These are phyloP conservation scores for Raja brachyura DNA, from an alignment of 2,113 vertebrate genomes.

Conservation along the genomic window DNA sequence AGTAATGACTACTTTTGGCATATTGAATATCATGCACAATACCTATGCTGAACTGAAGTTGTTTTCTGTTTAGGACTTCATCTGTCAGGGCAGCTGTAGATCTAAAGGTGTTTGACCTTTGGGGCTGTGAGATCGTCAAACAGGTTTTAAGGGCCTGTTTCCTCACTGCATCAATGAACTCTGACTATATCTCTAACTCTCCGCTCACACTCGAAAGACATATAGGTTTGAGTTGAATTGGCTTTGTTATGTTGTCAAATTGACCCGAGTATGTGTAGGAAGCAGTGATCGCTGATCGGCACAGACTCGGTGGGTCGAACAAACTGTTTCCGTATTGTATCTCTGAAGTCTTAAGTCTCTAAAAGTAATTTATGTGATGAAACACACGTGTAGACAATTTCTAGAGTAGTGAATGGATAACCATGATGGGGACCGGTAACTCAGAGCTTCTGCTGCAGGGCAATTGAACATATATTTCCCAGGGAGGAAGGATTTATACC, in stretches of 20 bases:
- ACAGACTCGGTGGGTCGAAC: too few species aligned
- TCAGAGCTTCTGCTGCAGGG: not conserved
- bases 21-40: not conserved
- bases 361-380: not conserved
- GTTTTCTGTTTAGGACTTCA: too few species aligned
- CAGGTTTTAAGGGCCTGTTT: not conserved
- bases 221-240: too few species aligned
- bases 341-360: too few species aligned
- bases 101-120: not conserved
- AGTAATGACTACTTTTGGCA: not conserved
- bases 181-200: too few species aligned
- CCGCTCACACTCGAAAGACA: too few species aligned
- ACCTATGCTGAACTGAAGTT: not conserved
- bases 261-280: too few species aligned
- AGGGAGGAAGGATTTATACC: not conserved
- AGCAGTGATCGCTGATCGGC: too few species aligned
- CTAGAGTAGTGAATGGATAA: too few species aligned
- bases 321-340: too few species aligned
- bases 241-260: too few species aligned
- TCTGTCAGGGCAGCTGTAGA: not conserved
- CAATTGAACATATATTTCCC: not conserved
- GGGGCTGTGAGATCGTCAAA: not conserved
- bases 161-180: too few species aligned
- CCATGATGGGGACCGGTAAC: not conserved
- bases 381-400: not conserved